phyloP scores from a whole-genome alignment of 2,113 vertebrate species.

The Oreocharis arfaki region DNA sequence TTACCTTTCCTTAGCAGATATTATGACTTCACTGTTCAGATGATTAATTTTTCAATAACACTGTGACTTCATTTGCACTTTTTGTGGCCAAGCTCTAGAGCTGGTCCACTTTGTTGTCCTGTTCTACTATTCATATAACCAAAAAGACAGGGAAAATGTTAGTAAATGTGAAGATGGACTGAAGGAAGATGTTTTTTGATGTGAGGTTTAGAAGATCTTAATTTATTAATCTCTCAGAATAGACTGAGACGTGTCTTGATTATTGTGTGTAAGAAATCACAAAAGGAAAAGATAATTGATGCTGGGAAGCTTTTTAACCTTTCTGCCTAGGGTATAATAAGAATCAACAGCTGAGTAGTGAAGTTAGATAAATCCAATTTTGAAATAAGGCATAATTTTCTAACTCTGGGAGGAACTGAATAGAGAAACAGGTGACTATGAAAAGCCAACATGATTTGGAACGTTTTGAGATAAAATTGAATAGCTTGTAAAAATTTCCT shows the following conservation, averaged over 20 bases:
- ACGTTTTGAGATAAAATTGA: neutral
- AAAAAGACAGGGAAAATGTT: neutral
- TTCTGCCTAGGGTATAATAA: neutral
- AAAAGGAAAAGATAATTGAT: neutral
- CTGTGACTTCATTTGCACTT: neutral
- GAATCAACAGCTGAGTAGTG: neutral
- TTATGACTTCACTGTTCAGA: neutral
- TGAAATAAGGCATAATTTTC: neutral
- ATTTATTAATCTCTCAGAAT: neutral
- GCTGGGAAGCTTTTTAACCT: neutral
- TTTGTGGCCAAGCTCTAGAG: neutral
- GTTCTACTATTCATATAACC: neutral
- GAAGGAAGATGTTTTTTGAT: neutral
- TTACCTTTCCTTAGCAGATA: neutral
- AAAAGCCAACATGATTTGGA: neutral
- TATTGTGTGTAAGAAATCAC: neutral
- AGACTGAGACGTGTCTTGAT: neutral
- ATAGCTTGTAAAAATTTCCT: neutral
- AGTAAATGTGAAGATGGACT: neutral
- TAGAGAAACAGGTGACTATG: neutral
- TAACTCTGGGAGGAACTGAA: neutral
- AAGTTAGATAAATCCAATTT: neutral
- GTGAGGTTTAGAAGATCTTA: neutral
- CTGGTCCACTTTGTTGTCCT: neutral
- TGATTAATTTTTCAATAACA: neutral